phyloP scores from a whole-genome alignment of 2,797 vertebrate species.

The Aphelocoma californica region DNA sequence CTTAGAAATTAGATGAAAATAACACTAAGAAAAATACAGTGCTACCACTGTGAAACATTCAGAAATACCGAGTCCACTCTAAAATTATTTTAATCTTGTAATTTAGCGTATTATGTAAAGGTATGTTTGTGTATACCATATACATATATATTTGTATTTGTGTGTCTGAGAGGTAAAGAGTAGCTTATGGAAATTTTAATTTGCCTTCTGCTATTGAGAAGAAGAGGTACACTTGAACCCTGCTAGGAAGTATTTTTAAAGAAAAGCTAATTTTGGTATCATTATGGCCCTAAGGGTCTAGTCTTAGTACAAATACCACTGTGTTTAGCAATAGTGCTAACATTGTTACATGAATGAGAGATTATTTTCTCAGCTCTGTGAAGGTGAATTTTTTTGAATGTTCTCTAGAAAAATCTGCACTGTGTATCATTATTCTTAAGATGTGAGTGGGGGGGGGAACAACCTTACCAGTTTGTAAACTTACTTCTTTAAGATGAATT shows the following conservation, averaged over 20 bases:
- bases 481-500: background rate
- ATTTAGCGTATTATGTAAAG: background rate
- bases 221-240: background rate
- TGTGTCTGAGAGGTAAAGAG: background rate
- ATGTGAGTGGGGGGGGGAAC: background rate
- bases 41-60: background rate
- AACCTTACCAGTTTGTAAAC: background rate
- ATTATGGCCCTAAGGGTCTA: background rate
- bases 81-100: background rate
- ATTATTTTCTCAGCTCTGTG: background rate
- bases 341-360: background rate
- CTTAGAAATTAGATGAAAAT: background rate
- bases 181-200: background rate
- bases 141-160: background rate
- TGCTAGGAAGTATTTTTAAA: background rate
- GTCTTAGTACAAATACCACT: background rate
- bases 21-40: background rate
- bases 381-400: background rate
- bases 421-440: background rate
- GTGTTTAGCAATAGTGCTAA: background rate
- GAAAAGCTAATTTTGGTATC: background rate
- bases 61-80: background rate
- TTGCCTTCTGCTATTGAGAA: background rate
- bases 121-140: accelerated
- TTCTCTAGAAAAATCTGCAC: background rate